Conservation (phyloP, 2,797 vertebrate species). For the Labroides dimidiatus region DNA sequence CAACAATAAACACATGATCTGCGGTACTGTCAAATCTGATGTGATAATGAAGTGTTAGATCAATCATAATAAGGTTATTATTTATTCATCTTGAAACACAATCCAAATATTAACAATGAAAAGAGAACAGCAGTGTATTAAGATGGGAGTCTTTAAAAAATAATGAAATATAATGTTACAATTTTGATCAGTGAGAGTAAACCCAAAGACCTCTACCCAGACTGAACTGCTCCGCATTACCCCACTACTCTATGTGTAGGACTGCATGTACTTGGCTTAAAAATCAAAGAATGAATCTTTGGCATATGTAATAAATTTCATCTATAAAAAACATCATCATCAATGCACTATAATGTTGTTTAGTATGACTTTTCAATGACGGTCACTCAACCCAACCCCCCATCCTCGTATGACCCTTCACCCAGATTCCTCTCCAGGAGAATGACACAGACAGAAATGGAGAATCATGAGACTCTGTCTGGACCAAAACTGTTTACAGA, state of each 20-base stretch:
- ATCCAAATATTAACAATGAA: too few relatives aligned
- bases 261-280: too few relatives aligned
- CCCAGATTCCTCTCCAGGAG: constrained; percentile 63
- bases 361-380: constrained; percentile 16
- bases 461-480: neutral
- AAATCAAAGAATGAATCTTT: too few relatives aligned
- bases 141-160: neutral
- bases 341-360: neutral
- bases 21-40: too few relatives aligned
- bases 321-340: neutral
- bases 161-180: neutral
- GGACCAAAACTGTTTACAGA: neutral
- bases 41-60: too few relatives aligned
- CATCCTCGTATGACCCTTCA: constrained; percentile 70
- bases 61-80: too few relatives aligned
- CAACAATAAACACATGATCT: too few relatives aligned
- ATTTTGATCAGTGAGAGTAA: neutral
- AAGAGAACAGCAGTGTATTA: too few relatives aligned
- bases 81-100: too few relatives aligned
- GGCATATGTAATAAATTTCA: too few relatives aligned
- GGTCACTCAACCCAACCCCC: constrained; percentile 48
- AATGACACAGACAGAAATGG: constrained; percentile 32
- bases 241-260: neutral
- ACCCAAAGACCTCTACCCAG: neutral
- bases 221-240: neutral